Conservation (phyloP, 2,113 vertebrate genomes). For the Pithys albifrons region DNA sequence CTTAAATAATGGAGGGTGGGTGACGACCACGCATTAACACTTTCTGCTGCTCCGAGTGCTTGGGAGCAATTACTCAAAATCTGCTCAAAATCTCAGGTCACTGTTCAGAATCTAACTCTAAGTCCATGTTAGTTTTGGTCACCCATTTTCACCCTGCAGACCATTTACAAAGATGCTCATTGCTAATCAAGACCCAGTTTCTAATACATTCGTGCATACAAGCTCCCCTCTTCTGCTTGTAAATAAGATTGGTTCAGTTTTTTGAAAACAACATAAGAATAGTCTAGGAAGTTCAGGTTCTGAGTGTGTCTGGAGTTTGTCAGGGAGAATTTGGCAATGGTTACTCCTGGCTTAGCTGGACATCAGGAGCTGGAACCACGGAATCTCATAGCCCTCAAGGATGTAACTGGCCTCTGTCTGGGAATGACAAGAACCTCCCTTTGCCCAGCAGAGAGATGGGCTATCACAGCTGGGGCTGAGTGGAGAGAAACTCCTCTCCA, state of each 20-base stretch:
- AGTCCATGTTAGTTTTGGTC: neutral
- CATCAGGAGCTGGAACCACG: neutral
- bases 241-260: neutral
- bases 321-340: neutral
- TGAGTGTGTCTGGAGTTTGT: neutral
- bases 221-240: neutral
- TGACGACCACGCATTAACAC: conserved; percentile 11
- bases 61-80: neutral
- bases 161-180: neutral
- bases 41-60: neutral
- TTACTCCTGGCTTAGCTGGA: neutral
- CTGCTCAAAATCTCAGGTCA: neutral
- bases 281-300: neutral
- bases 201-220: neutral
- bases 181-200: neutral
- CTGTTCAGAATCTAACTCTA: neutral
- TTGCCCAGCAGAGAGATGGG: neutral
- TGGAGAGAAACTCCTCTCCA: neutral
- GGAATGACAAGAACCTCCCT: neutral
- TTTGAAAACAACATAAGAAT: neutral
- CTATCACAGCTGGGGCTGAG: neutral
- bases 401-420: neutral
- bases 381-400: neutral
- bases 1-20: neutral
- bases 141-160: neutral